These are phyloP conservation scores for Athalia rosae DNA, from an alignment of 2,888 invertebrate species.

Conservation along the genomic window DNA sequence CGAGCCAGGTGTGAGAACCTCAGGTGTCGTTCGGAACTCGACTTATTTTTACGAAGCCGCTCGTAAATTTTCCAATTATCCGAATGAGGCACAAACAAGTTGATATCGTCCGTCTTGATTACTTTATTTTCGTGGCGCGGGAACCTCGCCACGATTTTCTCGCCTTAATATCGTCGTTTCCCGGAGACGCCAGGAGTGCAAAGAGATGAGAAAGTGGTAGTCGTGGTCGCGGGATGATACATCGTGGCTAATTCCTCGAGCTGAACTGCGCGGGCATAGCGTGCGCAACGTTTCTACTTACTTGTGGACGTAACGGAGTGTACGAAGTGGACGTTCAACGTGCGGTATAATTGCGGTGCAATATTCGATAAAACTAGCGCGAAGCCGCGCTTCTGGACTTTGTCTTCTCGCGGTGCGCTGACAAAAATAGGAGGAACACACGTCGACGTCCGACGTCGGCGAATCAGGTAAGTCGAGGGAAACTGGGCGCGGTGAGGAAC, in stretches of 20 bases:
- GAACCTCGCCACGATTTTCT: conserved; percentile 1
- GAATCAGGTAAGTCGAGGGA: too few relatives aligned
- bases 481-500: not conserved
- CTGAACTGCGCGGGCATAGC: conserved; percentile 3
- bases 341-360: not conserved
- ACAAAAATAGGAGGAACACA: too few relatives aligned
- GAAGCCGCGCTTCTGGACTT: conserved; percentile 25
- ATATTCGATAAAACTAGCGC: conserved; percentile 34
- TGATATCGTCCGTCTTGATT: too few relatives aligned
- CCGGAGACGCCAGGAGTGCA: not conserved
- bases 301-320: too few relatives aligned
- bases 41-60: too few relatives aligned
- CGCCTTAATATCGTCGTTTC: conserved; percentile 5
- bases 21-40: too few relatives aligned
- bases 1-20: too few relatives aligned
- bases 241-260: not conserved
- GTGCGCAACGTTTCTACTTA: not conserved
- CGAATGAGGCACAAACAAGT: too few relatives aligned
- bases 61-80: too few relatives aligned
- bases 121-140: too few relatives aligned
- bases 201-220: not conserved
- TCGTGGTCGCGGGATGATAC: conserved; percentile 12
- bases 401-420: conserved; percentile 4
- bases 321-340: not conserved
- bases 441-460: too few relatives aligned